Percentiles rank a stretch among this genome's conserved stretches.
These are phyloP conservation scores for Cephus cinctus DNA, from an alignment of 1,140 invertebrate species.

Conservation along the genomic window DNA sequence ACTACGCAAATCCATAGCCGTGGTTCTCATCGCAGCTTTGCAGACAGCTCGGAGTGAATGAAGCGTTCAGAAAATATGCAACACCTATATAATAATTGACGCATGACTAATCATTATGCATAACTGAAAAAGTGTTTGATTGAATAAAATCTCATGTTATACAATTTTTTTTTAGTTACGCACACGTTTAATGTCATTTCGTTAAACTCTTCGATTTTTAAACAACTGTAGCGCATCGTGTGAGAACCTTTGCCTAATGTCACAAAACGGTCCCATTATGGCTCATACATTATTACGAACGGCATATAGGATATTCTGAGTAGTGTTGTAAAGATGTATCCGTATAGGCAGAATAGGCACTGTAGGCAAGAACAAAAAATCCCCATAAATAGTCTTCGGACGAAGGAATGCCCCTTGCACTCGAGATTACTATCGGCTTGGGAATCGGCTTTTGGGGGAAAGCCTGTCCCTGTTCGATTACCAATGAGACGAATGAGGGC, in stretches of 20 bases:
- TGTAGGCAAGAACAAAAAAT: conserved; percentile 2
- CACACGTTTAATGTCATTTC: not conserved
- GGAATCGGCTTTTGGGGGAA: conserved; percentile 6
- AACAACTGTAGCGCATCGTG: conserved; percentile 1
- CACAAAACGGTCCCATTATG: not conserved
- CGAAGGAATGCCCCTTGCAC: conserved; percentile 8
- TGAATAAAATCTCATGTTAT: too few species aligned
- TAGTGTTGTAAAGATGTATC: not conserved
- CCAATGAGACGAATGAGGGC: conserved; percentile 1
- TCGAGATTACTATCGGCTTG: conserved; percentile 9
- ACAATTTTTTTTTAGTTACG: too few species aligned
- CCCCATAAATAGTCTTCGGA: conserved; percentile 4
- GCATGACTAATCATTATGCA: too few species aligned
- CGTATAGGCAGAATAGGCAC: not conserved
- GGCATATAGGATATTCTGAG: not conserved
- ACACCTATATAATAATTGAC: too few species aligned
- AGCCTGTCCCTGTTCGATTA: conserved; percentile 1
- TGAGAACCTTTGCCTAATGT: not conserved
- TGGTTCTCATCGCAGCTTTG: conserved; percentile 1
- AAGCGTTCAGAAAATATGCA: too few species aligned
- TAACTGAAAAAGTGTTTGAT: too few species aligned
- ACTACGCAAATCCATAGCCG: not conserved
- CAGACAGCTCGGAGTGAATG: too few species aligned
- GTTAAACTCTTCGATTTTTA: not conserved
- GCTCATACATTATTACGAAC: conserved; percentile 8